Percentiles rank a stretch among this genome's conserved stretches.
Conservation (phyloP, 2,113 vertebrate genomes). For the Noturus placidus region DNA sequence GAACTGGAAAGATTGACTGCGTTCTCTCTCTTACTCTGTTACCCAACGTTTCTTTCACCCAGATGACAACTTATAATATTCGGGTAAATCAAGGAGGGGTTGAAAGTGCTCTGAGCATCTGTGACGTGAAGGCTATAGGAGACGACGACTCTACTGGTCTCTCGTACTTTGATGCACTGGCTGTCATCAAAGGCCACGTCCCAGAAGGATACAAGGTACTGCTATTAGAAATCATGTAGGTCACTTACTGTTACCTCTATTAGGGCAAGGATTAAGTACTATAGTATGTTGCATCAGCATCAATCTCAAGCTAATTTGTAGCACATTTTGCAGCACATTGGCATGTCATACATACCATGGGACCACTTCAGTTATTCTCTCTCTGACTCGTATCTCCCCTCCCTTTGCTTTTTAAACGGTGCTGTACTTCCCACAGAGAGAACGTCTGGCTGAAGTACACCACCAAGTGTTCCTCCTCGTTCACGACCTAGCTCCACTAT, state of each 20-base stretch:
- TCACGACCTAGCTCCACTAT: no score
- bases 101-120: conserved; percentile 22
- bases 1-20: neutral
- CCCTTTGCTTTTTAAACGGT: no score
- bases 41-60: neutral
- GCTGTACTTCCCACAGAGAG: no score
- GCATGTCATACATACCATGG: no score
- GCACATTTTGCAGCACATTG: no score
- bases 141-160: conserved; percentile 31
- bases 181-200: conserved; percentile 39
- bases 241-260: neutral
- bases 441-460: no score
- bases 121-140: conserved; percentile 35
- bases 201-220: conserved; percentile 48
- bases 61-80: conserved; percentile 44
- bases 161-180: conserved; percentile 21
- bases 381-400: conserved; percentile 24
- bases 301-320: neutral
- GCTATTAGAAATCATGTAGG: neutral
- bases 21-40: neutral
- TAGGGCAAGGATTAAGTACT: neutral
- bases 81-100: conserved; percentile 12
- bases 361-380: neutral
- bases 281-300: neutral
- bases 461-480: no score